phyloP scores from a whole-genome alignment of 1,140 invertebrate genomes.

The Lordiphosa clarofinis region DNA sequence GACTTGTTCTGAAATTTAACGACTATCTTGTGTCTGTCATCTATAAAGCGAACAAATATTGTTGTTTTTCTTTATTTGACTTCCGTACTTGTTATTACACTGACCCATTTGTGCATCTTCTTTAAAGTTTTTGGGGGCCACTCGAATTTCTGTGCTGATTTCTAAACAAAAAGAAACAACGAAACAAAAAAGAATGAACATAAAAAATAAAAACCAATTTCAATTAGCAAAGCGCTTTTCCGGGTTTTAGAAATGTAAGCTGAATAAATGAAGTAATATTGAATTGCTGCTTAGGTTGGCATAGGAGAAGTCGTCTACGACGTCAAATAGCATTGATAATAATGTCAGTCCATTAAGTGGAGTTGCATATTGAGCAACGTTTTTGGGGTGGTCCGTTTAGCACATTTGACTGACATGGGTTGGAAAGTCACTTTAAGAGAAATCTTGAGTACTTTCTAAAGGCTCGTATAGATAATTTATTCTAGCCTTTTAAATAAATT shows the following conservation, averaged over 20 bases:
- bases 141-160: slow-evolving; percentile 64
- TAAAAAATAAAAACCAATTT: slow-evolving; percentile 28
- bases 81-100: slow-evolving; percentile 17
- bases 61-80: slow-evolving; percentile 4
- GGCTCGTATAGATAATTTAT: too few relatives aligned
- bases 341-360: too few relatives aligned
- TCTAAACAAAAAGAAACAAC: slow-evolving; percentile 40
- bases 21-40: background rate
- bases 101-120: slow-evolving; percentile 34
- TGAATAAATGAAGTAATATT: slow-evolving; percentile 42
- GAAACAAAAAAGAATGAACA: slow-evolving; percentile 6
- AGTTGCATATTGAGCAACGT: too few relatives aligned
- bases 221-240: slow-evolving; percentile 60
- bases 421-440: too few relatives aligned
- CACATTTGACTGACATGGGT: too few relatives aligned
- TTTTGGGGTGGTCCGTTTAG: too few relatives aligned
- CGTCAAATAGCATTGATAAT: too few relatives aligned
- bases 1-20: background rate
- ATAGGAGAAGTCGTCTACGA: slow-evolving; percentile 1
- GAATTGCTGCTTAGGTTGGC: slow-evolving; percentile 44
- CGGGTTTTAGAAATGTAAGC: slow-evolving; percentile 14
- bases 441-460: too few relatives aligned
- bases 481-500: too few relatives aligned
- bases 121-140: slow-evolving; percentile 1
- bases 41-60: slow-evolving; percentile 4